phyloP scores from a whole-genome alignment of 1,140 invertebrate genomes.

The Phymastichus coffea region DNA sequence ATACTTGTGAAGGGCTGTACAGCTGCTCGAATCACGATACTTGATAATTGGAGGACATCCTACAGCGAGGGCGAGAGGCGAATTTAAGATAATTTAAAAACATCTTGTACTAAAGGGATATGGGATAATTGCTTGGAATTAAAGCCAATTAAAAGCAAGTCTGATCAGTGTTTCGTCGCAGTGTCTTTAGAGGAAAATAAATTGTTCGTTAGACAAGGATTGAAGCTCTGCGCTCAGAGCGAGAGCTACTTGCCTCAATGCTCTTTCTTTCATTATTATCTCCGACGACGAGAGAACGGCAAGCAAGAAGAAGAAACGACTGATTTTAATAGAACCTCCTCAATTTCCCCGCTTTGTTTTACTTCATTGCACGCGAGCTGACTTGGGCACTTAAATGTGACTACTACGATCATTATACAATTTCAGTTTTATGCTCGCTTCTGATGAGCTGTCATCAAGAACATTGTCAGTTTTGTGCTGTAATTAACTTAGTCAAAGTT shows the following conservation, averaged over 20 bases:
- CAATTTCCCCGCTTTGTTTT: not conserved
- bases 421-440: too few species aligned
- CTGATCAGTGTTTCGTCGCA: conserved; percentile 27
- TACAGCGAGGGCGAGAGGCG: conserved; percentile 10
- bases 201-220: conserved; percentile 29
- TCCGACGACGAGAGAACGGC: too few species aligned
- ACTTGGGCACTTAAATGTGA: too few species aligned
- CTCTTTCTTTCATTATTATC: conserved; percentile 29
- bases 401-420: too few species aligned
- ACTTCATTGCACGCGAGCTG: not conserved
- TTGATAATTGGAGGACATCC: conserved; percentile 25
- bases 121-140: conserved; percentile 29
- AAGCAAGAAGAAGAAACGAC: not conserved
- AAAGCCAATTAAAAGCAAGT: conserved; percentile 28
- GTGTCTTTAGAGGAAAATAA: conserved; percentile 28
- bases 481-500: too few species aligned
- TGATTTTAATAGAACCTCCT: conserved; percentile 17
- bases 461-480: too few species aligned
- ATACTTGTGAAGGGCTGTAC: not conserved
- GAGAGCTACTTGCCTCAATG: too few species aligned
- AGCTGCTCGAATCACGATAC: conserved; percentile 29
- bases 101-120: conserved; percentile 22
- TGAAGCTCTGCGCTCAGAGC: conserved; percentile 8
- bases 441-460: too few species aligned
- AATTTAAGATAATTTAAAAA: conserved; percentile 31